Base-by-base conservation (phyloP, 2,888 invertebrate genomes). In the Thysanoteuthis rhombus region DNA sequence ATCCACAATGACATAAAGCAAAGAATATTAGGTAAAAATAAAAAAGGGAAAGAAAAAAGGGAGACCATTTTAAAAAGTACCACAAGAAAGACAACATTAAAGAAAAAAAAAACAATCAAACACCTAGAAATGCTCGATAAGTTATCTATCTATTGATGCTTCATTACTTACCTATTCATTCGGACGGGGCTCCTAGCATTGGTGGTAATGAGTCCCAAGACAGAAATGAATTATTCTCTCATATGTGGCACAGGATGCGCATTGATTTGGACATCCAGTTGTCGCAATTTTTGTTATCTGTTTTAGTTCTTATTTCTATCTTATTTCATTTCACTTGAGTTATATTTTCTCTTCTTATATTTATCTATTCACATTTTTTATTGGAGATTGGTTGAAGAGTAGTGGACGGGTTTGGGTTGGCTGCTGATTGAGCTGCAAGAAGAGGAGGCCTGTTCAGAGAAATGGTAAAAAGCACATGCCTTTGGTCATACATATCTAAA, bases 131-230 rank as follows among this genome's bases (percentile, higher is more conserved):
- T 52, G 6, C 25, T 75, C 16, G 75, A n/a, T 75, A 75, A 75
- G 75, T 75, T 12, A 75, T 75, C 75, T 75, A 36, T 75, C 75
- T 75, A 75, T 75, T 75, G 75, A 75, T 75, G 75, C n/a, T 75
- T 75, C 75, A 75, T 75, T 75, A 75, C 75, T 36, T n/a, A 75
- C n/a, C 75, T 75, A 75, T 75, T 75, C 75, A 75, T 75, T 75
- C n/a, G 75, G 16, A 10, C 0, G n/a, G 8, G n/a, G 10, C 75
- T 75, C 19, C 75, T n/a, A 75, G 75, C 75, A 19, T 75, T 75
- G 75, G 75, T n/a, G n/a, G n/a, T 75, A 75, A 75, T 75, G 75
- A 75, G 75, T 75, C n/a, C 75, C n/a, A 75, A n/a, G 75, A 75
- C 75, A n/a, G n/a, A n/a, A 75, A 75, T 75, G n/a, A 75, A 36